phyloP scores from a whole-genome alignment of 2,888 invertebrate species.

The Xylocampa areola region DNA sequence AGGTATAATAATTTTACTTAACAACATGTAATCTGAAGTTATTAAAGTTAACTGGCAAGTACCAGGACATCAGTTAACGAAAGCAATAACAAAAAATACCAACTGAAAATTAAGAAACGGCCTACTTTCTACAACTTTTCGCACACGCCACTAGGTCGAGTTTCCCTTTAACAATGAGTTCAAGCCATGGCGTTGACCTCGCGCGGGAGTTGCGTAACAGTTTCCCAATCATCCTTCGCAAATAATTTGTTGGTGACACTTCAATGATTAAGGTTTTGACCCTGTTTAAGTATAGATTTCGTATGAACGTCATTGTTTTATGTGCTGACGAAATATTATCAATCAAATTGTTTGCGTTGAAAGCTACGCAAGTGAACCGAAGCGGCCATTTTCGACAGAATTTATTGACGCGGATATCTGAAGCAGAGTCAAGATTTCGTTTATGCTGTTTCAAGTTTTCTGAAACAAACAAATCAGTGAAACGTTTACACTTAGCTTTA shows the following conservation, averaged over 20 bases:
- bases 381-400: slow-evolving; percentile 18
- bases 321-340: slow-evolving; percentile 46
- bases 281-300: slow-evolving; percentile 45
- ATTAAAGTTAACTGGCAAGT: slow-evolving; percentile 9
- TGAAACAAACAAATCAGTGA: no score
- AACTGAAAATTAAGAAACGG: slow-evolving; percentile 3
- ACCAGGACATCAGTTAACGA: slow-evolving; percentile 20
- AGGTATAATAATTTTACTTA: slow-evolving; percentile 2
- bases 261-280: slow-evolving; percentile 53
- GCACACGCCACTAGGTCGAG: slow-evolving; percentile 36
- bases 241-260: slow-evolving; percentile 44
- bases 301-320: slow-evolving; percentile 49
- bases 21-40: slow-evolving; percentile 2
- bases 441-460: no score
- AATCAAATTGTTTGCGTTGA: slow-evolving; percentile 34
- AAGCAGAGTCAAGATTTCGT: no score
- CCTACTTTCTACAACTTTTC: slow-evolving; percentile 38
- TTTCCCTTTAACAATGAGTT: slow-evolving; percentile 57
- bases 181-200: slow-evolving; percentile 49
- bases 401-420: slow-evolving; percentile 42
- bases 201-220: slow-evolving; percentile 47
- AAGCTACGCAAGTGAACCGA: slow-evolving; percentile 41
- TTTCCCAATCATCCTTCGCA: slow-evolving; percentile 65
- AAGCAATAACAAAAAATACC: background rate
- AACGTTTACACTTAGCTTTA: no score